Percentiles rank a stretch among this genome's conserved stretches.
phyloP scores from a whole-genome alignment of 2,888 invertebrate species.

The Tachina lurida region DNA sequence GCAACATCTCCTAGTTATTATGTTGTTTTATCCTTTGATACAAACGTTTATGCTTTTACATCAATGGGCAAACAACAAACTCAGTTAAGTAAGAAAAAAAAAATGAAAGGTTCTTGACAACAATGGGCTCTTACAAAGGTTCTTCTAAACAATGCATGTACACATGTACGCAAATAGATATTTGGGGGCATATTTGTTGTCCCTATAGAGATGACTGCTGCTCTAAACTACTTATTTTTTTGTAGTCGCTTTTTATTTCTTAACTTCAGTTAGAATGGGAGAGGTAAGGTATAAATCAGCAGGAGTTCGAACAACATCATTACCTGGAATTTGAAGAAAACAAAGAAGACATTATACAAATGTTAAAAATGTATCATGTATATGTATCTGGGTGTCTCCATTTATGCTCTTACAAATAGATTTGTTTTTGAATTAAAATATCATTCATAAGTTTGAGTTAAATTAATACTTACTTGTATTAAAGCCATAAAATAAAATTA shows the following conservation, averaged over 20 bases:
- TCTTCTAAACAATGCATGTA: background rate
- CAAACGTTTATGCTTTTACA: background rate
- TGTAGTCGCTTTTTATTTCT: no score
- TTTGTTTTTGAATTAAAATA: no score
- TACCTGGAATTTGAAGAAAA: constrained; percentile 56
- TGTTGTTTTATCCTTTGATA: constrained; percentile 58
- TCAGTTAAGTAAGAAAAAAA: no score
- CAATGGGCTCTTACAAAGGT: constrained; percentile 5
- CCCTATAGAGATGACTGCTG: constrained; percentile 9
- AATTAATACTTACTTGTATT: no score
- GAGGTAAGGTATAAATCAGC: constrained; percentile 65
- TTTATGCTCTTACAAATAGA: no score
- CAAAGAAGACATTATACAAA: constrained; percentile 11
- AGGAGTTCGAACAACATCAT: constrained; percentile 61
- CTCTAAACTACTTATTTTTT: constrained; percentile 3
- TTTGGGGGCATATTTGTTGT: background rate
- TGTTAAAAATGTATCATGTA: constrained; percentile 24
- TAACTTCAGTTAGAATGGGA: constrained; percentile 11
- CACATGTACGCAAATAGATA: background rate
- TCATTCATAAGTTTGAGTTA: no score
- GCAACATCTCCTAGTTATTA: constrained; percentile 52
- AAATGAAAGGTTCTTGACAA: background rate
- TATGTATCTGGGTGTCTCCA: no score
- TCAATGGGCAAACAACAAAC: no score
- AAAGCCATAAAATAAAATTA: no score